Base-by-base conservation (phyloP, 2,113 vertebrate species). In the Pachypanchax playfairii region DNA sequence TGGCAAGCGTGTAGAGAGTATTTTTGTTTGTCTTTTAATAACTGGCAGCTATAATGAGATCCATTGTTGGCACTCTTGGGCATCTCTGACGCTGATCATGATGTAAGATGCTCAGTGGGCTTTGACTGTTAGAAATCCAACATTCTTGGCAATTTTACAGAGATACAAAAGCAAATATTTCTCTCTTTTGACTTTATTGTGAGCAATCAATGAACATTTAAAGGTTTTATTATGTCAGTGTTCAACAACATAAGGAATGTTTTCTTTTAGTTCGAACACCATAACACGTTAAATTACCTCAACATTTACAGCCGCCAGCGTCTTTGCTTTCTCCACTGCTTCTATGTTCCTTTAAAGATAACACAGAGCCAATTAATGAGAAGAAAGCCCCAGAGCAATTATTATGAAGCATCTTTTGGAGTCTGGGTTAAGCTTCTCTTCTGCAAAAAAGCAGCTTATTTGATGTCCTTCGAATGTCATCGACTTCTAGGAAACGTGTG, bases 1-100 rank as follows among this genome's bases (percentile, higher is more conserved):
- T 75, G 73, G 71, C 48, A 52, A 61, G 38, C 21, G 60, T 39
- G 43, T 17, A 22, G 29, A 50, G 9, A 28, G 43, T 78, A 65
- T 80, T 80, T 85, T 65, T 64, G 59, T 48, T 76, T 50, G 22
- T 56, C 72, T 77, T 79, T 79, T 72, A 80, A 77, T 73, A 86
- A 57, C 73, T 73, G 64, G 67, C 64, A 75, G 72, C 62, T 81
- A 60, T 70, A 44, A 73, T 73, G 55, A 75, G 62, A 83, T 79
- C 70, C 59, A 75, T 79, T 43, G 68, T 75, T 66, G 73, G 75
- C 62, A 78, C 79, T 66, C 65, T 57, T 58, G 61, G 26, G 57
- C 69, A 35, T 53, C 69, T 77, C 56, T 83, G 86, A 88, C 67
- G 77, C 70, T 46, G 73, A 61, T 14, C 35, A 28, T 80, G 84